Evolutionary conservation across 2,888 invertebrate genomes (phyloP), one percentile per base, ranked within the genome.

Genomic region (Cremastinae sp.): DNA sequence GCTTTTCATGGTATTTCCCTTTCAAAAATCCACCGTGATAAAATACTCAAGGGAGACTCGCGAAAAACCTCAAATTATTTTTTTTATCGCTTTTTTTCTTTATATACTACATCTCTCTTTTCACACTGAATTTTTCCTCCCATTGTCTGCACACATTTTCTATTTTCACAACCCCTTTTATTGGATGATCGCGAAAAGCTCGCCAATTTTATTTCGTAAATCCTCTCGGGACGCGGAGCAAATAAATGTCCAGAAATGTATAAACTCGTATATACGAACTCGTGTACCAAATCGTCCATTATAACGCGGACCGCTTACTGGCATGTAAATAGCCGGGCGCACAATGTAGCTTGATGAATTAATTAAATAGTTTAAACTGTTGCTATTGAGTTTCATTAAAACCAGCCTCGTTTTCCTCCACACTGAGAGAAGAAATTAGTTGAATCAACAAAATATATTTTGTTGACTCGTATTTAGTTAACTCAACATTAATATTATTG

Each of bases 141-240:
- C 28, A 28, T 28, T 5, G 28, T 28, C 28, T 28, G 2, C 5
- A 28, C 2, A 2, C 28, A 3, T 47, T 54, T 20, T 49, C 49
- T 68, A n/a, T 62, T 43, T 41, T 62, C 16, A 41, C 20, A 1
- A 12, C 8, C 5, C 28, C 20, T 61, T 16, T 68, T 49, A 56
- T 58, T 56, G 54, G 34, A 36, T 12, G 38, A 54, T 22, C 41
- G 36, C 14, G 2, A 10, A 38, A 28, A 20, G 22, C 51, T 38
- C 16, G 53, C n/a, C 36, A 58, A n/a, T 65, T 70, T 70, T 54
- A 61, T 49, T 75, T 51, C n/a, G 28, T 56, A 66, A 68, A 22
- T 20, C 16, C 34, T 20, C 38, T 1, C 1, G 54, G 47, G 28
- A 38, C 45, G 56, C 38, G 36, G 12, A 43, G 38, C 47, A 53